phyloP scores from a whole-genome alignment of 2,797 vertebrate species.

The Lepus townsendii region DNA sequence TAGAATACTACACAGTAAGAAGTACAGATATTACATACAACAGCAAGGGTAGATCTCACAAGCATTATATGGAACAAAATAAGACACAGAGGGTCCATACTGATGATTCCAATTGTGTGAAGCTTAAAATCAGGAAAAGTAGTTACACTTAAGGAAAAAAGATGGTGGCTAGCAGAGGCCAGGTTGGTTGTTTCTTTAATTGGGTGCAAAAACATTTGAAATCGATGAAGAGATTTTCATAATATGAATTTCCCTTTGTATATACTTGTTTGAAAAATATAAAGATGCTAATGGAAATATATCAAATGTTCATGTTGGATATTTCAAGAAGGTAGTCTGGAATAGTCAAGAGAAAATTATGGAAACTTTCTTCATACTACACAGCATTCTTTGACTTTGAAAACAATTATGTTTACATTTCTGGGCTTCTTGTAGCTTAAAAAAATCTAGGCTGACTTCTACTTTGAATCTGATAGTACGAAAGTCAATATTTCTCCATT shows the following conservation, averaged over 20 bases:
- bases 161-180: not conserved
- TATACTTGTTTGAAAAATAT: not conserved
- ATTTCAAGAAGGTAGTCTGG: not conserved
- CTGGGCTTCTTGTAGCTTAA: not conserved
- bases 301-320: not conserved
- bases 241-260: not conserved
- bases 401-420: not conserved
- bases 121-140: not conserved
- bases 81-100: not conserved
- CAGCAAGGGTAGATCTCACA: not conserved
- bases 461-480: not conserved
- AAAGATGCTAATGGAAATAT: not conserved
- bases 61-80: not conserved
- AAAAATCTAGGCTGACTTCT: not conserved
- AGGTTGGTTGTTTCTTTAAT: not conserved
- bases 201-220: too few relatives aligned
- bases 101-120: not conserved
- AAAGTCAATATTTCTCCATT: not conserved
- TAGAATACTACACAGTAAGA: not conserved
- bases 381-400: not conserved
- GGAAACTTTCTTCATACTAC: not conserved
- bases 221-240: too few relatives aligned
- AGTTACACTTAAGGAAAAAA: not conserved
- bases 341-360: not conserved
- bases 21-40: not conserved